Evolutionary conservation across 2,797 vertebrate genomes (phyloP).

Genomic region (Coregonus suidteri): DNA sequence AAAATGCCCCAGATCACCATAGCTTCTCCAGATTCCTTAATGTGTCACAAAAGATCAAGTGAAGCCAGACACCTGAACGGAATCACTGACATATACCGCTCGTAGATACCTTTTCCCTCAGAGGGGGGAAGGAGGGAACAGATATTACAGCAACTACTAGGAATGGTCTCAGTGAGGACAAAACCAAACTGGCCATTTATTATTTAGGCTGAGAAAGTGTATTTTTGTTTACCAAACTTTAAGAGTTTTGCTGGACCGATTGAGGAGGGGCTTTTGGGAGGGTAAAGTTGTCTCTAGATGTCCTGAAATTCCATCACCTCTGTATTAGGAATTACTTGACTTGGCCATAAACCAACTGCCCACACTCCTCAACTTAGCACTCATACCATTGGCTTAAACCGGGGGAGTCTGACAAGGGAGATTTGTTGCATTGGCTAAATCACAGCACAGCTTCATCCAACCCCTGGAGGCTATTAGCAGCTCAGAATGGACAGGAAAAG

Average conservation of each 20-base stretch:
- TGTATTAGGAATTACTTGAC: slow-evolving; percentile 20
- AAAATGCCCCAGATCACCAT: slow-evolving; percentile 12
- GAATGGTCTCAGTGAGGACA: slow-evolving; percentile 17
- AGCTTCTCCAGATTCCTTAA: slow-evolving; percentile 28
- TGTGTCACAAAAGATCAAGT: slow-evolving; percentile 56
- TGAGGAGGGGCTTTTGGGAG: slow-evolving; percentile 13
- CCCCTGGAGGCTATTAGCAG: slow-evolving; percentile 4
- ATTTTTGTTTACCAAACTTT: slow-evolving; percentile 27
- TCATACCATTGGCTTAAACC: slow-evolving; percentile 4
- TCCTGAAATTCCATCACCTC: slow-evolving; percentile 1
- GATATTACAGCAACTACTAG: slow-evolving; percentile 23
- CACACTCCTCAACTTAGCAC: neutral
- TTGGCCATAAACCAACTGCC: neutral
- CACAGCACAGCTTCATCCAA: slow-evolving; percentile 1
- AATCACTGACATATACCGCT: slow-evolving; percentile 53
- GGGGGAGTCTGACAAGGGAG: neutral
- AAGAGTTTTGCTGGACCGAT: neutral
- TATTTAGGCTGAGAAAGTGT: slow-evolving; percentile 32
- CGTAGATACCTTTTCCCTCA: slow-evolving; percentile 11
- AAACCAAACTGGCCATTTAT: slow-evolving; percentile 35
- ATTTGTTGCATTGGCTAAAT: neutral
- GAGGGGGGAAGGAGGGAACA: slow-evolving; percentile 20
- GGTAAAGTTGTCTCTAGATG: slow-evolving; percentile 1
- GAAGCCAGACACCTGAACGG: slow-evolving; percentile 58
- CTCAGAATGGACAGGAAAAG: neutral